Percentiles rank a stretch among this genome's conserved stretches.
These are phyloP conservation scores for Stegodyphus mimosarum DNA, from an alignment of 1,140 invertebrate genomes.

Conservation along the genomic window DNA sequence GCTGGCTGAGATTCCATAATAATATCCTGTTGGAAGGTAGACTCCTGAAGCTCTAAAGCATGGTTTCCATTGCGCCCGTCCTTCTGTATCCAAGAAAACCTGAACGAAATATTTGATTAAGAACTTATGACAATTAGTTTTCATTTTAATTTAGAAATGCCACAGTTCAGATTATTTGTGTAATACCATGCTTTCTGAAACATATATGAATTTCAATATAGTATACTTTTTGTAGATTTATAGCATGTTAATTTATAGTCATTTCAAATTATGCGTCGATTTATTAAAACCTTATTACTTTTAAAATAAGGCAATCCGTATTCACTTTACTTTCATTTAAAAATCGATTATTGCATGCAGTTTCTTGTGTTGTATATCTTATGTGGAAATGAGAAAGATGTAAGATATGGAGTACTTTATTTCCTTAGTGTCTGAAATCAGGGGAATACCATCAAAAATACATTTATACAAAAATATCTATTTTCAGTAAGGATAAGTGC, in stretches of 20 bases:
- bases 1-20: slow-evolving; percentile 92
- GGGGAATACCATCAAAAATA: no score
- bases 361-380: no score
- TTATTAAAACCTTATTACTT: no score
- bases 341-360: no score
- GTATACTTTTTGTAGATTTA: neutral
- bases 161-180: neutral
- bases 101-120: neutral
- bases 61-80: slow-evolving; percentile 4
- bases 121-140: neutral
- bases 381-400: no score
- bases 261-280: no score
- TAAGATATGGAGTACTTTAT: no score
- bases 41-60: slow-evolving; percentile 93
- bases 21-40: slow-evolving; percentile 93
- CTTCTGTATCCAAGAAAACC: slow-evolving; percentile 29
- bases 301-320: no score
- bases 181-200: neutral
- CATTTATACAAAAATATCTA: no score
- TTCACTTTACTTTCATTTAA: no score
- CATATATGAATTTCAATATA: neutral
- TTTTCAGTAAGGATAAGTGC: no score
- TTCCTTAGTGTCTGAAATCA: no score
- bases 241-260: neutral
- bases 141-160: neutral